Base-by-base conservation (phyloP, 2,113 vertebrate species). In the Vulpes ferrilata region DNA sequence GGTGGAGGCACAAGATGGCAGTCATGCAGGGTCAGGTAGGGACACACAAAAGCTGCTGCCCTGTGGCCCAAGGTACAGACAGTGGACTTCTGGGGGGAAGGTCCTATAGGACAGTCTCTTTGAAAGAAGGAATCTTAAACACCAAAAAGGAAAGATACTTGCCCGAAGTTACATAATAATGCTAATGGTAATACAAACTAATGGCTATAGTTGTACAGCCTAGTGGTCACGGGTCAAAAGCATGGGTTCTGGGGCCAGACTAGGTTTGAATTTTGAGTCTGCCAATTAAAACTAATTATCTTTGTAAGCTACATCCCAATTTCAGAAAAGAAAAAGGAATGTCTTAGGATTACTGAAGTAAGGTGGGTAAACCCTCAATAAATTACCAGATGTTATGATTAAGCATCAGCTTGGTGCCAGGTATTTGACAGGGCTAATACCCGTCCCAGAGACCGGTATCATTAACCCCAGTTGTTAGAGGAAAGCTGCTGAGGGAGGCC, bases 1-100 rank as follows among this genome's bases (percentile, higher is more conserved):
- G 99, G 59, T 99, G 99, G 99, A 98, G 98, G 64, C 99, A 99
- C 97, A 99, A 98, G 97, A 99, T 99, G 99, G 98, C 94, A 0
- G 97, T 98, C 0, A 81, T 99, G 71, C 98, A 98, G 43, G 99
- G 99, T 85, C 99, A 99, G 99, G 99, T 99, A 97, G 71, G 96
- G 48, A 90, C 19, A 7, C 16, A 7, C n/a, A 60, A 23, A 7
- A 48, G 60, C 38, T 43, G 35, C 78, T 38, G 43, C 35, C 60
- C 60, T 86, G 13, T 67, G 48, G 82, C 32, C 51, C 65, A 22
- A 35, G 23, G 51, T 48, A 59, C 30, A 87, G 55, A 57, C 32
- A 79, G 0, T 11, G 25, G 35, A 11, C 4, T 10, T 38, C 35
- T 64, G 48, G 30, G 35, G 23, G 65, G 19, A 84, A 93, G 67